Conservation (phyloP, 1,140 invertebrate species). For the Drosophila aff. region DNA sequence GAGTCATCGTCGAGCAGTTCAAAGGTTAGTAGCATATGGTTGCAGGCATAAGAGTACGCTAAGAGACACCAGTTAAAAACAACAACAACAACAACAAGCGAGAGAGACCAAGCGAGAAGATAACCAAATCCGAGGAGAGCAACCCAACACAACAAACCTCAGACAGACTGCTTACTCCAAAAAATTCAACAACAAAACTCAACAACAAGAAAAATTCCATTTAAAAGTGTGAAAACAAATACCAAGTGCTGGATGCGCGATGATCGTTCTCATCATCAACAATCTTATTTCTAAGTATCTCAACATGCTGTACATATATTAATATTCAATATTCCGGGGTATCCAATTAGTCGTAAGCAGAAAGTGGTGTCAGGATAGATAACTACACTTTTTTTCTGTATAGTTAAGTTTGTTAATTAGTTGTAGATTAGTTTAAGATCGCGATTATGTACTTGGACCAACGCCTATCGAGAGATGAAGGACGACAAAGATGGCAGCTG, state of each 20-base stretch:
- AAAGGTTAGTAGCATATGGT: slow-evolving; percentile 90
- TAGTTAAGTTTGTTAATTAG: slow-evolving; percentile 22
- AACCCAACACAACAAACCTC: slow-evolving; percentile 18
- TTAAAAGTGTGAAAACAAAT: slow-evolving; percentile 3
- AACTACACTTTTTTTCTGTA: neutral
- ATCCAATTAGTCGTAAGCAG: slow-evolving; percentile 13
- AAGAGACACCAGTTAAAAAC: slow-evolving; percentile 64
- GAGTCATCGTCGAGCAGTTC: slow-evolving; percentile 88
- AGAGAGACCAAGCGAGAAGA: slow-evolving; percentile 26
- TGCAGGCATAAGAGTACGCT: slow-evolving; percentile 76
- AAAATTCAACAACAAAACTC: slow-evolving; percentile 11
- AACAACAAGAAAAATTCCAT: neutral
- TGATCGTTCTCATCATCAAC: neutral
- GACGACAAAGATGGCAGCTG: neutral
- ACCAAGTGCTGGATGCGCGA: slow-evolving; percentile 2
- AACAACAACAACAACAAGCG: slow-evolving; percentile 29
- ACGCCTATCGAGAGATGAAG: neutral
- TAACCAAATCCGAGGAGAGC: slow-evolving; percentile 28
- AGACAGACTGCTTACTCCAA: slow-evolving; percentile 15
- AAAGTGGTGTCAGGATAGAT: slow-evolving; percentile 12
- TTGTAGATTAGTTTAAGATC: slow-evolving; percentile 23
- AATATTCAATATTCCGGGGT: neutral
- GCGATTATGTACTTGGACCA: slow-evolving; percentile 5
- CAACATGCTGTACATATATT: neutral
- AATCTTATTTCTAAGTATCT: slow-evolving; percentile 27